Percentiles rank a stretch among this genome's conserved stretches.
Evolutionary conservation across 2,888 invertebrate species (phyloP).

Genomic region (Apamea monoglypha): DNA sequence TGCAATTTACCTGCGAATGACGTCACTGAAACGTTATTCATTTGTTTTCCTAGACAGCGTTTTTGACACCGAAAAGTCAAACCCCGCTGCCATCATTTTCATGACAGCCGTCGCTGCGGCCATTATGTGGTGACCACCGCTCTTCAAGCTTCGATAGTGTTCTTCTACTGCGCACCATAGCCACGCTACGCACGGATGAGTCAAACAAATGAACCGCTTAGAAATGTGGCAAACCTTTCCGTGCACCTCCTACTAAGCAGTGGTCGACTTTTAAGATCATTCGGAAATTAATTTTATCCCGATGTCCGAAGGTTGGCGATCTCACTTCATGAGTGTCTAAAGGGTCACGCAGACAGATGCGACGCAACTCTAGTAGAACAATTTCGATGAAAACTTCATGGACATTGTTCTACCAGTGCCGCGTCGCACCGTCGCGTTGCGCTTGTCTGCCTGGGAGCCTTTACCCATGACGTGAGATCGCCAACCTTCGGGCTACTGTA

Average conservation of each 20-base stretch:
- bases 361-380: background rate
- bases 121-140: no score
- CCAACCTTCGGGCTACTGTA: background rate
- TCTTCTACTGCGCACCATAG: background rate
- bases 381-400: background rate
- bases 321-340: background rate
- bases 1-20: no score
- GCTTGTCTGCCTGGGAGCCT: no score
- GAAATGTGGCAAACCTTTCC: no score
- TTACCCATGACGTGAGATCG: background rate
- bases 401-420: background rate
- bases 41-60: no score
- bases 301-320: background rate
- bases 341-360: background rate
- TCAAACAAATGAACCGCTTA: background rate
- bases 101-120: no score
- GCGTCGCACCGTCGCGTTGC: background rate
- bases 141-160: background rate
- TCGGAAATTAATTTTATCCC: background rate
- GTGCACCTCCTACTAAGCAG: background rate
- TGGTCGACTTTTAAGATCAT: background rate
- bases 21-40: no score
- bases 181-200: background rate
- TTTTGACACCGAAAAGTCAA: no score
- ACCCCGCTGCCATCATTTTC: no score